These are phyloP conservation scores for Corythornis leucogaster DNA, from an alignment of 2,797 vertebrate genomes.

Conservation along the genomic window DNA sequence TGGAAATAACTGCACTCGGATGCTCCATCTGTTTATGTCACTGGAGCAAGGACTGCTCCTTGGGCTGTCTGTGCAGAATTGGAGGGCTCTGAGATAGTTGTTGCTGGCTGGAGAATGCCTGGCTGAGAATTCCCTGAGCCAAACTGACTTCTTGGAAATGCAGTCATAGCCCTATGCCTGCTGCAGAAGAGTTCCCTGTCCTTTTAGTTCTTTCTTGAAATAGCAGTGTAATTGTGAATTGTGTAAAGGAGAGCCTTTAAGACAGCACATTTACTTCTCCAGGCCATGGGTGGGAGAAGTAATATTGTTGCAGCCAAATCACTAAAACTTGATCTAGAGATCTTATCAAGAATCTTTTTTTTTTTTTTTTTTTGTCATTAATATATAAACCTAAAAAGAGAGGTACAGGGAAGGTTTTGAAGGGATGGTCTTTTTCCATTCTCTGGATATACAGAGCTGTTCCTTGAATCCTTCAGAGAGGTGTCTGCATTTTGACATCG, in stretches of 20 bases:
- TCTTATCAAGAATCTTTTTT: not conserved
- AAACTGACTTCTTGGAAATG: not conserved
- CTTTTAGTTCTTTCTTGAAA: not conserved
- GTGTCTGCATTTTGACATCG: not conserved
- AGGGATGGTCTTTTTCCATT: not conserved
- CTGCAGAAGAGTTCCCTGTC: not conserved
- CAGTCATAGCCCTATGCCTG: not conserved
- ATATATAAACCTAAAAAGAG: not conserved
- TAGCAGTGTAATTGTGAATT: not conserved
- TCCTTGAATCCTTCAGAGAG: not conserved
- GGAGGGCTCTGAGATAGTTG: not conserved
- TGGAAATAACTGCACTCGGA: not conserved
- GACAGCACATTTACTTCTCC: not conserved
- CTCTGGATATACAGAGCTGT: not conserved
- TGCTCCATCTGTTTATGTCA: not conserved
- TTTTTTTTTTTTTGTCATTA: not conserved
- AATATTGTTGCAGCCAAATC: not conserved
- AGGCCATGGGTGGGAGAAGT: not conserved
- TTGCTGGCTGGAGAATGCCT: not conserved
- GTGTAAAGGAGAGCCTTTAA: not conserved
- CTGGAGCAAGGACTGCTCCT: rapidly evolving
- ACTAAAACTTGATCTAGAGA: not conserved
- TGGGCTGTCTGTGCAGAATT: not conserved
- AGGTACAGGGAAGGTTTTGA: not conserved
- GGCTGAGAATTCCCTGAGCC: not conserved